Base-by-base conservation (phyloP, 2,113 vertebrate genomes). In the Piaya cayana region DNA sequence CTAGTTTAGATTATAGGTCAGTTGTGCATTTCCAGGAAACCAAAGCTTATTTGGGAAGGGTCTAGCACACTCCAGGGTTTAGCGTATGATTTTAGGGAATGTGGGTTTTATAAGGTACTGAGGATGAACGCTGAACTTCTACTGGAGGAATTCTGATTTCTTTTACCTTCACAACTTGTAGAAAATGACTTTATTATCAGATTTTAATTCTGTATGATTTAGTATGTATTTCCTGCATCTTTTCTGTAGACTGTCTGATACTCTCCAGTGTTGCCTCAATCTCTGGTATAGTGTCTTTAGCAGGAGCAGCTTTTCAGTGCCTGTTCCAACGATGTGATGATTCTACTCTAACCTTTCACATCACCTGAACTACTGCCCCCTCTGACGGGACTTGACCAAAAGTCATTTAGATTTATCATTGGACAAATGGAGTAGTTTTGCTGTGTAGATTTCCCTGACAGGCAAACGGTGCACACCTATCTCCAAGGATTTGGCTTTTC, bases 381-480 rank as follows among this genome's bases (percentile, higher is more conserved):
- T 87, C 39, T 47, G 52, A 78, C 64, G 53, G 47, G 5, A 20
- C 50, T 92, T 77, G 70, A 34, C 26, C 74, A 30, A 45, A 91
- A 95, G 55, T 82, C 1, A 13, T 62, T 76, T 55, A 25, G 53
- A 76, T 69, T 92, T 92, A n/a, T 45, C 88, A 49, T 60, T 86
- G 94, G 74, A 58, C 60, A 90, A 90, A 83, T 18, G 9, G 55
- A 69, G 62, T 86, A 1, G 55, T 93, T 95, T 72, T 87, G n/a
- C 69, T 58, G 15, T 11, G 37, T 81, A 22, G 82, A 62, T 92
- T 89, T 95, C 56, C 29, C 39, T 86, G 80, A 37, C 72, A 76
- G 64, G 45, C 78, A 86, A 93, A 87, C 82, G 91, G 50, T 63
- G 56, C 67, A 62, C 82, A 92, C 93, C 93, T 93, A 53, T 76